Evolutionary conservation across 2,888 invertebrate species (phyloP).

Genomic region (Alsophila aescularia): DNA sequence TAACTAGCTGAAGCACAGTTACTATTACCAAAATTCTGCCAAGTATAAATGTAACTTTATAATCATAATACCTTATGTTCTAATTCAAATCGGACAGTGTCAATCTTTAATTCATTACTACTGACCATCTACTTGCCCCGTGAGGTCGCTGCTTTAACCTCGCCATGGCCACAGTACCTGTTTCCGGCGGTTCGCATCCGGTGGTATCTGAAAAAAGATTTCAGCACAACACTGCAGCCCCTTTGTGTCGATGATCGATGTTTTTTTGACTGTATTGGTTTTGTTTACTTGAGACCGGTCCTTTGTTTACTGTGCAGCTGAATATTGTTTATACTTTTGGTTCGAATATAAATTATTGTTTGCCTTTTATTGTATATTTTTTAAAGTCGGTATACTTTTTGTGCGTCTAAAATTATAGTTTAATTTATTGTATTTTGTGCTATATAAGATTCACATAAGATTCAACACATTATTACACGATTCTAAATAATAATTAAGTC

Average conservation of each 20-base stretch:
- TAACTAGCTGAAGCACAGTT: no score
- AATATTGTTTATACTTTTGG: not conserved
- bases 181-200: conserved; percentile 73
- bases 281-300: conserved; percentile 38
- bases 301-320: conserved; percentile 11
- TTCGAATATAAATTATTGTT: not conserved
- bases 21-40: no score
- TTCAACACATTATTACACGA: no score
- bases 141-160: conserved; percentile 37
- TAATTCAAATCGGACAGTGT: no score
- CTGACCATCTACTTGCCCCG: not conserved
- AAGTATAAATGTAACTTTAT: no score
- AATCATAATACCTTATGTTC: no score
- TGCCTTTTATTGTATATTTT: no score
- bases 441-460: no score
- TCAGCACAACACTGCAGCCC: conserved; percentile 50
- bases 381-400: no score
- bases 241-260: conserved; percentile 50
- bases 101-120: not conserved
- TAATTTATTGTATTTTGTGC: no score
- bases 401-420: no score
- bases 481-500: no score
- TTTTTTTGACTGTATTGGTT: conserved; percentile 47
- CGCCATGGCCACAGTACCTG: conserved; percentile 47
- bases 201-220: conserved; percentile 69